Conservation (phyloP, 2,888 invertebrate species). For the Chydorus sphaericus region DNA sequence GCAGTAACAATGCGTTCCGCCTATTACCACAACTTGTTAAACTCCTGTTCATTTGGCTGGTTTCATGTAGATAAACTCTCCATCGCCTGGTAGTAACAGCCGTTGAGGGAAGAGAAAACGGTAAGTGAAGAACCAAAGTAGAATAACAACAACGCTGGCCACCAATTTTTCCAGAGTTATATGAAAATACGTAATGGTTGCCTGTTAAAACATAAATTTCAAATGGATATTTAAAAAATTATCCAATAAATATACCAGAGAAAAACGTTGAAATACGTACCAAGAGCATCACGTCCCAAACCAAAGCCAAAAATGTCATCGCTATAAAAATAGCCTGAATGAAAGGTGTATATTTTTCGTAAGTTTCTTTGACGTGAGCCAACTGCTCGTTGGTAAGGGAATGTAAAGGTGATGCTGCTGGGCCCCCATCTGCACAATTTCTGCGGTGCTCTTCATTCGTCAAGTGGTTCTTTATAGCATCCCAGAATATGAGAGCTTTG, state of each 20-base stretch:
- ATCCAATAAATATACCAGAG: not conserved
- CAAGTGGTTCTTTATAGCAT: constrained; percentile 65
- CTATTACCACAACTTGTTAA: no score
- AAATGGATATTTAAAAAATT: not conserved
- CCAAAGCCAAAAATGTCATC: constrained; percentile 58
- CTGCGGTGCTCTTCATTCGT: constrained; percentile 66
- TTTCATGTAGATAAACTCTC: constrained; percentile 60
- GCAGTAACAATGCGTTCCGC: no score
- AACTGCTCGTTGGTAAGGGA: constrained; percentile 53
- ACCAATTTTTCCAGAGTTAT: constrained; percentile 88
- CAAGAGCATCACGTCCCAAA: constrained; percentile 93
- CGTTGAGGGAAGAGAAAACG: constrained; percentile 48
- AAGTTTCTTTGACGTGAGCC: constrained; percentile 49
- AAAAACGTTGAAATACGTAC: no score
- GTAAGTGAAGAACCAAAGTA: constrained; percentile 84
- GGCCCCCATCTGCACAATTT: constrained; percentile 26
- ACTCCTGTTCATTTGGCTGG: no score
- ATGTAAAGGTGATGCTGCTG: constrained; percentile 45
- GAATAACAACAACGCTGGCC: constrained; percentile 69
- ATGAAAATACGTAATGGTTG: constrained; percentile 89
- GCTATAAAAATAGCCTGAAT: constrained; percentile 60
- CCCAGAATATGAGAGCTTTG: constrained; percentile 77
- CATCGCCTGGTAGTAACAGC: constrained; percentile 51
- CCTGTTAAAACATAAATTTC: no score
- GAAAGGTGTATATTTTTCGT: constrained; percentile 63